Evolutionary conservation across 2,797 vertebrate genomes (phyloP).

Genomic region (Pristis pectinata): DNA sequence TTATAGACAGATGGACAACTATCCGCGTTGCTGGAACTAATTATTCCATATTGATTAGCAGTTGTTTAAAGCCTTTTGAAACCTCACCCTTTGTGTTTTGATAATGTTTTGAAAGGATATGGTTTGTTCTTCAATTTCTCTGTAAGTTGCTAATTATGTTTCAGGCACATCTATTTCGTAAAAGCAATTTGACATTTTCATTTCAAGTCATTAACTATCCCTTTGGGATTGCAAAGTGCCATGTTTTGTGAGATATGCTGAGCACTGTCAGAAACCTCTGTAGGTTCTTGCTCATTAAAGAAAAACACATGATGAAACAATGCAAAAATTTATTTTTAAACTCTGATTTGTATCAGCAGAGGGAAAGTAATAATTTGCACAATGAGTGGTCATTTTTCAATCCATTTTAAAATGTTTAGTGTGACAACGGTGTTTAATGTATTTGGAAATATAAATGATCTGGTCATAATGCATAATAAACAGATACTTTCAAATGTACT

Average conservation of each 20-base stretch:
- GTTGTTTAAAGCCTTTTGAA: constrained; percentile 34
- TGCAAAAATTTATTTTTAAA: constrained; percentile 11
- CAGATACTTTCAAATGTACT: too few relatives aligned
- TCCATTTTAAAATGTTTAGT: not conserved
- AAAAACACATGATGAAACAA: not conserved
- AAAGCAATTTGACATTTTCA: constrained; percentile 31
- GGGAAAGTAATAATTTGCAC: constrained; percentile 19
- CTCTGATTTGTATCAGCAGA: not conserved
- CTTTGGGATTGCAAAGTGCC: not conserved
- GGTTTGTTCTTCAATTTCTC: not conserved
- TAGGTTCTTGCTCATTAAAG: constrained; percentile 4
- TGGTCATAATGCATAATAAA: not conserved
- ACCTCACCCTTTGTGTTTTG: not conserved
- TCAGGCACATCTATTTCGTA: constrained; percentile 24
- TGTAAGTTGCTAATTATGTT: constrained; percentile 30
- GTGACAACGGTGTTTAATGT: not conserved
- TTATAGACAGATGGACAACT: constrained; percentile 23
- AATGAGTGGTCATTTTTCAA: not conserved
- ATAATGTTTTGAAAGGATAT: not conserved
- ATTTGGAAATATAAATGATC: not conserved
- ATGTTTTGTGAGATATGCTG: not conserved
- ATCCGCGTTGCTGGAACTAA: constrained; percentile 26
- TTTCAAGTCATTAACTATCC: constrained; percentile 29
- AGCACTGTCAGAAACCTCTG: constrained; percentile 15
- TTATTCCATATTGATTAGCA: constrained; percentile 31